Evolutionary conservation across 2,888 invertebrate species (phyloP), one percentile per base, ranked within the genome.

Genomic region (Drosophila lutescens): DNA sequence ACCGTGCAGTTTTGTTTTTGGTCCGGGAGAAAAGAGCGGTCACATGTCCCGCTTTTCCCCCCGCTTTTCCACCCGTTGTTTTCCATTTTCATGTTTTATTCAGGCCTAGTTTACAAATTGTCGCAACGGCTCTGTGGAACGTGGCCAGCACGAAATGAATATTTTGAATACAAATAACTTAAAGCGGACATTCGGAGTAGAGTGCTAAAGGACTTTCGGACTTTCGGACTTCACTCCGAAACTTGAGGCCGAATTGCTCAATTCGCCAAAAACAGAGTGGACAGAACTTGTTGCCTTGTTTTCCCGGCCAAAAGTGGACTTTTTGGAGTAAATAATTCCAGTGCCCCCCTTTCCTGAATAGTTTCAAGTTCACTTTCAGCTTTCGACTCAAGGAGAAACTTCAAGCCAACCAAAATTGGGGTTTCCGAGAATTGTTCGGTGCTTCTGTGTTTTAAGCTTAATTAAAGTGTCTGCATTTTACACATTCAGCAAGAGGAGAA

Each of bases 71-170:
- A 6, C 17, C 20, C 41, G 34, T 23, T 59, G 74, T 68, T 75
- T 70, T 77, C 55, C 83, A 66, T 76, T 74, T 86, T 71, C 86
- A 86, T 86, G 83, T 86, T 80, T 86, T 86, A 86, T 82, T 86
- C 86, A 86, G 74, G 78, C 72, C 78, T 73, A 76, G 80, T 80
- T 78, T 83, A 78, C 86, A 82, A 82, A 82, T 86, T 83, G 82
- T 78, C 70, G 63, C 73, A 58, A 73, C 72, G 68, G 44, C 57
- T 49, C 66, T 15, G 36, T 66, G 43, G 65, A 15, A 65, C 65
- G 66, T 65, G 65, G 65, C 55, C 43, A 5, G 68, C 46, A 67
- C 68, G 26, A 66, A 66, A 67, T 67, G 66, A 63, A 74, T 72
- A 77, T 83, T 80, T 81, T 77, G 73, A 79, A 86, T 79, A 69